Evolutionary conservation across 2,888 invertebrate species (phyloP), one percentile per base, ranked within the genome.

Genomic region (Catocala sponsa): DNA sequence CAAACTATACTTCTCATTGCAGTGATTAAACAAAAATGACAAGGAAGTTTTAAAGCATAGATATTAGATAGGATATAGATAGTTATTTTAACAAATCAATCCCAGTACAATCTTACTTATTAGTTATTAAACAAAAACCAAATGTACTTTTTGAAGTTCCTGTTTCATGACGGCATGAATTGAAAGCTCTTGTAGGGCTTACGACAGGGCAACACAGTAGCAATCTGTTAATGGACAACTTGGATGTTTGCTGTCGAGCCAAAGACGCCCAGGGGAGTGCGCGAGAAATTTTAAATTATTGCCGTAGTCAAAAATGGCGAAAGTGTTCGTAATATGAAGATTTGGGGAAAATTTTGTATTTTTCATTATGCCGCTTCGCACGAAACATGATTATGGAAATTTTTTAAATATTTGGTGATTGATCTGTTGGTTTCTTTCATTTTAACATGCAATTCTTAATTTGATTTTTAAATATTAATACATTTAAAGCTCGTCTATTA

Each of bases 181-280:
- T 46, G 35, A 47, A 62, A 55, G 46, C 38, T 43, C 32, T 46
- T 56, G 33, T 33, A 44, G 43, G 49, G 44, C 43, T 47, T 53
- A 35, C 35, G 43, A 49, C 13, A 42, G 15, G 35, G 50, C 52
- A 50, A 43, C 68, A 60, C 66, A 54, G 49, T 55, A 57, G 75
- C 83, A 84, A 84, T 84, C 80, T 76, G 79, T 79, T 84, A 84
- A 84, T 84, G 84, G 82, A 75, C 54, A 53, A 55, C 68, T 51
- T 57, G 50, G 64, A 77, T 62, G 68, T 57, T 55, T 59, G 15
- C 33, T 10, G 9, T 12, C 25, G 32, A 46, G 59, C 46, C 64
- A 67, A 63, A 64, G n/a, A 55, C 43, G 6, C 59, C 46, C 53
- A 6, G 0, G 51, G 47, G 64, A 62, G 32, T 44, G 11, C 15